A percentile compares a stretch with the other conserved stretches of the same genome.
Evolutionary conservation across 1,140 invertebrate species (phyloP).

Genomic region (Cylas formicarius): DNA sequence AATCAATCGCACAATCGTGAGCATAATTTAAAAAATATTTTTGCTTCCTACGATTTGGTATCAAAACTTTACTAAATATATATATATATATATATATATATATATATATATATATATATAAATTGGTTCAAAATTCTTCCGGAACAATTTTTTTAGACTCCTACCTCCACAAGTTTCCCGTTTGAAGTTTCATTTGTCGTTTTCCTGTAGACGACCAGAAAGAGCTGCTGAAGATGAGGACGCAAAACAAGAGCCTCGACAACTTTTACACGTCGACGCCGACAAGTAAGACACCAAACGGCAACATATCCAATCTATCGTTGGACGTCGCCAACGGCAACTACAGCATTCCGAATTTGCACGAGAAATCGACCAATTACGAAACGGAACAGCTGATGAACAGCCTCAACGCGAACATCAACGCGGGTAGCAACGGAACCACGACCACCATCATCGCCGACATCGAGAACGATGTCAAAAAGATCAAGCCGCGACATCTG

Average conservation of each 20-base stretch:
- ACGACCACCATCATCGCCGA: conserved; percentile 37
- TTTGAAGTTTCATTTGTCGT: not conserved
- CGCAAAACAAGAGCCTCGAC: too few species aligned
- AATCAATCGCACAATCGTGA: too few species aligned
- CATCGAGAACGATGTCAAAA: conserved; percentile 39
- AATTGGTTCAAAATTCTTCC: not conserved
- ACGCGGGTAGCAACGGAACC: conserved; percentile 13
- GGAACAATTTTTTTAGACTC: not conserved
- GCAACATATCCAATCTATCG: conserved; percentile 28
- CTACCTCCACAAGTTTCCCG: too few species aligned
- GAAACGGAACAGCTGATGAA: conserved; percentile 36
- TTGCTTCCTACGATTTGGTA: too few species aligned
- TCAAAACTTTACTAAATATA: not conserved
- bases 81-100: conserved; percentile 2
- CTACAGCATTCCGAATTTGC: conserved; percentile 17
- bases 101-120: conserved; percentile 2
- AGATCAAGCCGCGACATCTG: conserved; percentile 24
- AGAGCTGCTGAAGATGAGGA: conserved; percentile 15
- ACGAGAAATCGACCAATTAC: conserved; percentile 30
- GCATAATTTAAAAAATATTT: too few species aligned
- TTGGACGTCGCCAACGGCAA: conserved; percentile 25
- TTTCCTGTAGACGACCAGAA: conserved; percentile 27
- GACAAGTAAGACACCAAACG: conserved; percentile 27
- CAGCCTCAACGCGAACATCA: conserved; percentile 32
- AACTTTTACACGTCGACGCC: conserved; percentile 34